Base-by-base conservation (phyloP, 35 echinoderm and acorn worm species). In the Acanthaster planci region DNA sequence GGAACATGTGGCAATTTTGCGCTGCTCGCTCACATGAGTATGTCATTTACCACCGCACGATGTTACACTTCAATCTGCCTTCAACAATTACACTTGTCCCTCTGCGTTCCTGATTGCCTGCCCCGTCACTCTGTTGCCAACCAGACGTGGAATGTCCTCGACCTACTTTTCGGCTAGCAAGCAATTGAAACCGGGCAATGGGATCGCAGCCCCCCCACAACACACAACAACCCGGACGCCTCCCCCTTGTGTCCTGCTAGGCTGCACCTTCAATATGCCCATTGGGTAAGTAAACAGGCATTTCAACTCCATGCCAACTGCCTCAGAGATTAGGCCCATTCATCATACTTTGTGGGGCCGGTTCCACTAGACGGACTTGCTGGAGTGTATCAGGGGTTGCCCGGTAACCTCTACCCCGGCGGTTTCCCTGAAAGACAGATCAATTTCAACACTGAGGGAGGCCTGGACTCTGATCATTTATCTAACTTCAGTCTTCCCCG, bases 161-260 rank as follows among this genome's bases (percentile, higher is more conserved):
- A 72, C 64, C 64, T 72, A 72, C 18, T 72, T n/a, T 72, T 31
- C 26, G 64, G 64, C 64, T 34, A 9, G 26, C 26, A 72, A 72
- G 64, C 64, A 29, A 72, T 72, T 72, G 64, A 72, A 72, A 72
- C 64, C 34, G 64, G 64, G 64, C 64, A 72, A 72, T 72, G 21
- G 10, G 64, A 30, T 26, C 0, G 57, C 18, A 21, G 19, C 19
- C 8, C 10, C 64, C 34, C 18, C 64, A 72, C 64, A 72, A 31
- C 34, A 9, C 18, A 72, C 26, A 29, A 72, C 64, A 72, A 72
- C 19, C 22, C 22, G 64, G 27, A 72, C 3, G 30, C 10, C 34
- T 26, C 64, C 34, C 30, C 64, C 64, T 72, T 7, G 30, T 23
- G 64, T 26, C 19, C 26, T 72, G 64, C 64, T 72, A 72, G 64